Conservation (phyloP, 2,797 vertebrate species). For the Fistularia tabacaria region DNA sequence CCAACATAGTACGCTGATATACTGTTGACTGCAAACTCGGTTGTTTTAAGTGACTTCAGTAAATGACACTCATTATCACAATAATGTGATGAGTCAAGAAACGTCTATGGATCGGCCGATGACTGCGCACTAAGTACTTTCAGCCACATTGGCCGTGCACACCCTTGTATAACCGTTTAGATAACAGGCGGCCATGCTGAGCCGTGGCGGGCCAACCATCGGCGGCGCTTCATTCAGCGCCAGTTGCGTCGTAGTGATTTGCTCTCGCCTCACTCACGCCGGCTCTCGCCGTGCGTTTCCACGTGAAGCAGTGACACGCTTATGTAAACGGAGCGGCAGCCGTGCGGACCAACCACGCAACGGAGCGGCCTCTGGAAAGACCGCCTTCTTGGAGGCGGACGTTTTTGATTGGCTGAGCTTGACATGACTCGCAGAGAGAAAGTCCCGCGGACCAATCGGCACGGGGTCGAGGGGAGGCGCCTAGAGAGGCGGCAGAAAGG, state of each 20-base stretch:
- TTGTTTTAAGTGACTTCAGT: too few species aligned
- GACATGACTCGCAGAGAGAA: neutral
- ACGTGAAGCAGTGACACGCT: conserved; percentile 70
- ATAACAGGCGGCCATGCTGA: conserved; percentile 61
- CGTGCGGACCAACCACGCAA: conserved; percentile 26
- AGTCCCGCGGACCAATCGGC: conserved; percentile 32
- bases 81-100: conserved; percentile 3
- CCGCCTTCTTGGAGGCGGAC: neutral
- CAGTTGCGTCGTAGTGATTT: conserved; percentile 58
- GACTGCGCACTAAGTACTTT: conserved; percentile 15
- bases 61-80: conserved; percentile 17
- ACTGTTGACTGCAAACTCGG: neutral
- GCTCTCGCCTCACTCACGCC: conserved; percentile 48
- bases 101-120: conserved; percentile 19
- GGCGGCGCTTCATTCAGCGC: conserved; percentile 56
- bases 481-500: conserved; percentile 42
- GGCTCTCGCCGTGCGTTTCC: conserved; percentile 60
- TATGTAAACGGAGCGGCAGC: conserved; percentile 72
- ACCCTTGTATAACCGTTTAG: conserved; percentile 81
- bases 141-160: conserved; percentile 58
- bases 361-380: neutral
- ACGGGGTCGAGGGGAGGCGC: conserved; percentile 8
- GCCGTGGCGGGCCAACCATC: conserved; percentile 61
- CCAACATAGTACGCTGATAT: too few species aligned
- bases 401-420: conserved; percentile 10